phyloP scores from a whole-genome alignment of 53 echinoderm and acorn worm species.

The Actinopyga echinites region DNA sequence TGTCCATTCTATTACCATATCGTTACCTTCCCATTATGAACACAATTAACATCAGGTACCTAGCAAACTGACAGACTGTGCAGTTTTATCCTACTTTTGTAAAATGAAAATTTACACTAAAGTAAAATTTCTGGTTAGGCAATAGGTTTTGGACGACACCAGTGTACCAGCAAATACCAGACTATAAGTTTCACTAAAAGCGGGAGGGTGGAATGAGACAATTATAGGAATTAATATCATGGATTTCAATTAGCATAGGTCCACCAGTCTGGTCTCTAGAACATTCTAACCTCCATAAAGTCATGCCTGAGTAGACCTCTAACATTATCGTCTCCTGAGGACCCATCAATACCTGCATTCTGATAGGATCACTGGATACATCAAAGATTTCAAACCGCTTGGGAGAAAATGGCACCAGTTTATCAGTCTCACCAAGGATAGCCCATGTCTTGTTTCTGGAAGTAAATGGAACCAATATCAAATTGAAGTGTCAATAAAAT shows the following conservation, averaged over 20 bases:
- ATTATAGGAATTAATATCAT: background rate
- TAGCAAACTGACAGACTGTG: too few relatives aligned
- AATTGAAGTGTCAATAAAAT: too few relatives aligned
- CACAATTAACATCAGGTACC: too few relatives aligned
- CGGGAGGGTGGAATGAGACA: background rate
- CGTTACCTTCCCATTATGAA: too few relatives aligned
- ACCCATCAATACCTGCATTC: slow-evolving; percentile 1
- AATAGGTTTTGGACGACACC: too few relatives aligned
- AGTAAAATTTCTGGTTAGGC: too few relatives aligned
- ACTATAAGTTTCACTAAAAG: too few relatives aligned
- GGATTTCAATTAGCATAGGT: slow-evolving; percentile 11
- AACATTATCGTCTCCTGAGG: slow-evolving; percentile 3
- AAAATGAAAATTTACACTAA: too few relatives aligned
- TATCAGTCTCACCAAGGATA: slow-evolving; percentile 22
- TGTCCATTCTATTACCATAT: too few relatives aligned
- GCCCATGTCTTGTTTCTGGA: slow-evolving; percentile 24
- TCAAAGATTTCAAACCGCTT: slow-evolving; percentile 13
- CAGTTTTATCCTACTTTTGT: too few relatives aligned
- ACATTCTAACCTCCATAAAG: slow-evolving; percentile 5
- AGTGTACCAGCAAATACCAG: too few relatives aligned
- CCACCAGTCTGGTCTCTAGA: background rate
- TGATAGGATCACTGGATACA: slow-evolving; percentile 4
- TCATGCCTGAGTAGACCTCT: background rate
- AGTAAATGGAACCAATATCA: too few relatives aligned
- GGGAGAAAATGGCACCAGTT: slow-evolving; percentile 37